A percentile compares a stretch with the other conserved stretches of the same genome.
phyloP scores from a whole-genome alignment of 23 tunicate genomes.

The Trididemnum nubilum region DNA sequence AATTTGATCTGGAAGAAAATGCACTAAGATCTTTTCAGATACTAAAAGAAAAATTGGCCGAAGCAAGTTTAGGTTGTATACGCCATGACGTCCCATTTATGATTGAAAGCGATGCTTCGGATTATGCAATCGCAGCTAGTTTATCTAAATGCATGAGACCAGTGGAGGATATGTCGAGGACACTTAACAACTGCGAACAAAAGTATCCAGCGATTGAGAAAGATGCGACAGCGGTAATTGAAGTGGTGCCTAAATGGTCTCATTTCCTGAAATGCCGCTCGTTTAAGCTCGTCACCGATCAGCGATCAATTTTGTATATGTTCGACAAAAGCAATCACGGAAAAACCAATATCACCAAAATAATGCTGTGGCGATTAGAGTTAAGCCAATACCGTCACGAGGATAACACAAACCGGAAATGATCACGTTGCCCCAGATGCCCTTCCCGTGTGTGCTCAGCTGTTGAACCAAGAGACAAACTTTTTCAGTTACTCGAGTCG shows the following conservation, averaged over 20 bases:
- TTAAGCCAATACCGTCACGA: too few relatives aligned
- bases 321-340: not conserved
- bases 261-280: not conserved
- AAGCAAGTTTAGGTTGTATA: not conserved
- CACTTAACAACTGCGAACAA: too few relatives aligned
- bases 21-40: too few relatives aligned
- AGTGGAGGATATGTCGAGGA: conserved; percentile 25
- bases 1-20: too few relatives aligned
- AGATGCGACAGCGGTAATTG: conserved; percentile 25
- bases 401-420: too few relatives aligned
- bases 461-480: not conserved
- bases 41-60: not conserved
- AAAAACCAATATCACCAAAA: conserved; percentile 37
- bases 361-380: too few relatives aligned
- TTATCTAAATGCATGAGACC: conserved; percentile 19
- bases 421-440: conserved; percentile 7
- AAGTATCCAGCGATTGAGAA: too few relatives aligned
- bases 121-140: too few relatives aligned
- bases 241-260: conserved; percentile 15
- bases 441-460: not conserved
- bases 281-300: conserved; percentile 24
- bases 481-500: not conserved
- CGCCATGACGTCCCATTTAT: too few relatives aligned
- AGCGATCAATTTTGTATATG: conserved; percentile 16
- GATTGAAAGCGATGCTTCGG: conserved; percentile 25